Evolutionary conservation across 2,797 vertebrate species (phyloP).

Genomic region (Echeneis naucrates): DNA sequence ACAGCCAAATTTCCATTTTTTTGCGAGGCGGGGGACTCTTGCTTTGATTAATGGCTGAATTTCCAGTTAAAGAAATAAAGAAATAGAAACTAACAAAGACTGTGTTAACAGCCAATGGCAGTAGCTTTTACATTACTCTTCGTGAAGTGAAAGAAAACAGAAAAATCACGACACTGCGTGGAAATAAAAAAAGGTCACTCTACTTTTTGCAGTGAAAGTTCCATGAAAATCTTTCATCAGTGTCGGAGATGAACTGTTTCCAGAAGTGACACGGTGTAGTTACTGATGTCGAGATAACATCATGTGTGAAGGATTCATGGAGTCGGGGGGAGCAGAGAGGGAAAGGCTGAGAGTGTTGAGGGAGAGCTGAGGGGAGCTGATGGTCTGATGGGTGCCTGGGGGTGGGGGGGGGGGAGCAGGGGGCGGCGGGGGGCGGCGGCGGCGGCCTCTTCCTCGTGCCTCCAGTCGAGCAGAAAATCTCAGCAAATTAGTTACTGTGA

Average conservation of each 20-base stretch:
- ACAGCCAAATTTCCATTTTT: no score
- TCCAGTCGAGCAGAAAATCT: conserved; percentile 88
- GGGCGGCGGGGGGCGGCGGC: conserved; percentile 30
- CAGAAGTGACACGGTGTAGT: background rate
- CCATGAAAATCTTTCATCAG: no score
- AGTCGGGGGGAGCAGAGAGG: conserved; percentile 13
- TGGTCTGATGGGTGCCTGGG: conserved; percentile 19
- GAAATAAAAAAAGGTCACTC: no score
- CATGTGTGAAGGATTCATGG: background rate
- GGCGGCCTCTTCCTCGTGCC: conserved; percentile 84
- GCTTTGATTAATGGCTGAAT: no score
- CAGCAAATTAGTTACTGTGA: conserved; percentile 88
- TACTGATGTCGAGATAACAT: background rate
- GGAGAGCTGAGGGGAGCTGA: conserved; percentile 49
- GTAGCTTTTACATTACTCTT: no score
- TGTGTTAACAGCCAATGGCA: no score
- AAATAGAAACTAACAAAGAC: no score
- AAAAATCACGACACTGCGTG: background rate
- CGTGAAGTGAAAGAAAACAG: background rate
- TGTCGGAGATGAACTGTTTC: no score
- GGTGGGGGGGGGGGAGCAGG: background rate
- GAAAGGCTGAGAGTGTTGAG: conserved; percentile 51
- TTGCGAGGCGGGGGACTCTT: no score
- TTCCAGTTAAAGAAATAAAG: no score
- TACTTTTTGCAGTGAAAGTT: no score